Percentiles rank a stretch among this genome's conserved stretches.
phyloP scores from a whole-genome alignment of 2,113 vertebrate genomes.

The Pteropus alecto region DNA sequence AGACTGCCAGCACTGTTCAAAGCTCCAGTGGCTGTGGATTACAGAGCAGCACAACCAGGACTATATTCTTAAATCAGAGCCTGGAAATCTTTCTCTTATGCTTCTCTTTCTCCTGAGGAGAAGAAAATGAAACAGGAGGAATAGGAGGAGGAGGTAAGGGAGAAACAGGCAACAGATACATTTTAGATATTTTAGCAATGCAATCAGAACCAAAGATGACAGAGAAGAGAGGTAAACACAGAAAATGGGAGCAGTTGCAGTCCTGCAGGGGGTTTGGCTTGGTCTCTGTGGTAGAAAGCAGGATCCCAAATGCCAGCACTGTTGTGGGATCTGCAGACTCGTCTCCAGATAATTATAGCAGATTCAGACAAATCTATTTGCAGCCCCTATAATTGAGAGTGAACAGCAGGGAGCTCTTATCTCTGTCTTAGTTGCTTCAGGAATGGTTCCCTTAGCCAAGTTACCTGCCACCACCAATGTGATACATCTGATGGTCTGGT shows the following conservation, averaged over 20 bases:
- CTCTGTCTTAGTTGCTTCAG: background rate
- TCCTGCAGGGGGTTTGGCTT: background rate
- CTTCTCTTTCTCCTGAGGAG: background rate
- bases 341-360: background rate
- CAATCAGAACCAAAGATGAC: background rate
- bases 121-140: background rate
- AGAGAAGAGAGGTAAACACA: background rate
- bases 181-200: background rate
- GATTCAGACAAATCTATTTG: background rate
- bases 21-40: background rate
- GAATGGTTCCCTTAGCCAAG: background rate
- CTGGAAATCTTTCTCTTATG: background rate
- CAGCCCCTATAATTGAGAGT: background rate
- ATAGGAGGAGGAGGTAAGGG: background rate
- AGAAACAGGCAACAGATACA: background rate
- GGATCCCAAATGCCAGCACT: background rate
- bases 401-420: background rate
- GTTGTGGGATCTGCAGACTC: background rate
- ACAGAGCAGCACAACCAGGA: background rate
- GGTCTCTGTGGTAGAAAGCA: background rate
- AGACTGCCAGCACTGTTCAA: background rate
- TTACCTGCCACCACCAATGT: fast-evolving
- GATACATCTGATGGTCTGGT: background rate
- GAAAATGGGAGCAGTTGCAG: background rate
- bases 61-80: background rate